Evolutionary conservation across 2,888 invertebrate genomes (phyloP).

Genomic region (Tiliacea citrago): DNA sequence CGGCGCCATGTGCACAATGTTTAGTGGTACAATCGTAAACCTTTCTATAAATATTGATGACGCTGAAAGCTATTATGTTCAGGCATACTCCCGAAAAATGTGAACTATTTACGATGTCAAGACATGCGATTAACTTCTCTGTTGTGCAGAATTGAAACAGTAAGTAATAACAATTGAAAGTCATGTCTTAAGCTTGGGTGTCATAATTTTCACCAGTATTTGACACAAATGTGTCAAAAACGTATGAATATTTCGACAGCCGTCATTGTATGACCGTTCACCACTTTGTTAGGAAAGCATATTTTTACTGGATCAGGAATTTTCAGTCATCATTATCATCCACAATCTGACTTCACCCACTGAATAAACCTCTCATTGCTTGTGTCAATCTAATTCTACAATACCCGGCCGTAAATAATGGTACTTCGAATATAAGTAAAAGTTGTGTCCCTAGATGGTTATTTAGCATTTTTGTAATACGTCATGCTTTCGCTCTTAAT

Average conservation of each 20-base stretch:
- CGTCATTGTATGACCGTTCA: not conserved
- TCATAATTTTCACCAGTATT: not conserved
- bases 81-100: conserved; percentile 86
- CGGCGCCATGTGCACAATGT: conserved; percentile 78
- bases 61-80: conserved; percentile 86
- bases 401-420: too few species aligned
- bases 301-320: too few species aligned
- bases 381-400: too few species aligned
- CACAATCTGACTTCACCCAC: too few species aligned
- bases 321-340: too few species aligned
- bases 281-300: too few species aligned
- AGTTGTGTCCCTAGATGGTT: too few species aligned
- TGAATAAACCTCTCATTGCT: too few species aligned
- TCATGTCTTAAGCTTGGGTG: not conserved
- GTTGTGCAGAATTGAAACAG: conserved; percentile 70
- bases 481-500: too few species aligned
- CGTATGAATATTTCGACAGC: not conserved
- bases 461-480: too few species aligned
- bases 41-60: conserved; percentile 88
- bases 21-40: conserved; percentile 84
- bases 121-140: conserved; percentile 86
- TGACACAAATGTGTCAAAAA: not conserved
- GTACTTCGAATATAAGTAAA: too few species aligned
- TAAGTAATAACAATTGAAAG: conserved; percentile 32
- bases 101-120: conserved; percentile 84